Evolutionary conservation across 2,113 vertebrate species (phyloP).

Genomic region (Pungitius pungitius): DNA sequence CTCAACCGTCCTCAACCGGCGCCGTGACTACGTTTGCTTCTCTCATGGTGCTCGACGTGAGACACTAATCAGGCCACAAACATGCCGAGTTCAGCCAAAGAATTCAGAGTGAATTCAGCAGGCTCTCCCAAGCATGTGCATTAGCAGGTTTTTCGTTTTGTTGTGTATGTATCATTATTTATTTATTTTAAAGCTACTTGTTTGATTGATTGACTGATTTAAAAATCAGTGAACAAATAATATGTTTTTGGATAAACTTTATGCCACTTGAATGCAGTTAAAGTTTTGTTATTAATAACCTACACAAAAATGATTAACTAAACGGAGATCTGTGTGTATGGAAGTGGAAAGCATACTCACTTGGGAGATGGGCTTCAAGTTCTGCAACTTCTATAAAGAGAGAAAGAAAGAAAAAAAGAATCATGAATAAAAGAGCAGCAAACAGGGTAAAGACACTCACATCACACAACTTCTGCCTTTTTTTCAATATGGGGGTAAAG

Average conservation of each 20-base stretch:
- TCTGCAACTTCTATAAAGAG: constrained; percentile 93
- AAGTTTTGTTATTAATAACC: not conserved
- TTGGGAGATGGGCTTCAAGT: constrained; percentile 96
- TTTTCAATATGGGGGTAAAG: not conserved
- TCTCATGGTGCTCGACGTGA: not conserved
- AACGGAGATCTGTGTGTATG: not conserved
- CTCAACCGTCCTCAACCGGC: not conserved
- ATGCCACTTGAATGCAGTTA: not conserved
- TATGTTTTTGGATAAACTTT: not conserved
- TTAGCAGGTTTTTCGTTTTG: too few relatives aligned
- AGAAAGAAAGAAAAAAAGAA: constrained; percentile 55
- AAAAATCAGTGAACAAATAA: not conserved
- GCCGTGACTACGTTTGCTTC: not conserved
- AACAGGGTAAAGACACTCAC: not conserved
- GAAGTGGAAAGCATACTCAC: constrained; percentile 84
- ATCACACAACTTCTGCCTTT: not conserved
- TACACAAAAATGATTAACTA: too few relatives aligned
- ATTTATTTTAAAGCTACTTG: too few relatives aligned
- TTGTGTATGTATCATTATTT: too few relatives aligned
- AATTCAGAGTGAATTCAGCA: not conserved
- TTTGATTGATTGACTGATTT: too few relatives aligned
- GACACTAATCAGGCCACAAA: constrained; percentile 18
- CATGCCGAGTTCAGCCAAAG: not conserved
- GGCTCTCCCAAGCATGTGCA: too few relatives aligned
- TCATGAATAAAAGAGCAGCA: not conserved